phyloP scores from a whole-genome alignment of 2,888 invertebrate genomes.

The Automeris io region DNA sequence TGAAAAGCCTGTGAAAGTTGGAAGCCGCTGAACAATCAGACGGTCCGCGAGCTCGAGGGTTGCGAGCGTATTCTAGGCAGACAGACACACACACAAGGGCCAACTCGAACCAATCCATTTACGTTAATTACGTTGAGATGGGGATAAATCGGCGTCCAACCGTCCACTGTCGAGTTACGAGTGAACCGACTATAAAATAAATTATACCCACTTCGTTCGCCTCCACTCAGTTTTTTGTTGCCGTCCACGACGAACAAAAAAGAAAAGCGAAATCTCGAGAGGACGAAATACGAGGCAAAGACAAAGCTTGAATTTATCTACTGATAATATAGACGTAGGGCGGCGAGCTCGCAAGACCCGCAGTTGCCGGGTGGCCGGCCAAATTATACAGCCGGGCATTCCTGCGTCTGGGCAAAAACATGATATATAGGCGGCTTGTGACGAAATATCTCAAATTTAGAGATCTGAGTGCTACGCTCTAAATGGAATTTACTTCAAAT shows the following conservation, averaged over 20 bases:
- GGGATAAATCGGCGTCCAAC: constrained; percentile 75
- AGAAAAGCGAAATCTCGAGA: constrained; percentile 71
- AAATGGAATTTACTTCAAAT: constrained; percentile 61
- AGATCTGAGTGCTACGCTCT: constrained; percentile 64
- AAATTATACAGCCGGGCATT: constrained; percentile 73
- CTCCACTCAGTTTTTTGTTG: constrained; percentile 75
- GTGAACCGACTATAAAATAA: constrained; percentile 76
- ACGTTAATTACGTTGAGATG: constrained; percentile 74
- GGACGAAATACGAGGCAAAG: constrained; percentile 77
- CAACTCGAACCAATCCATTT: constrained; percentile 72
- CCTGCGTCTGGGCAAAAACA: constrained; percentile 68
- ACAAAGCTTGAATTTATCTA: constrained; percentile 77
- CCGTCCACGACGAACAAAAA: constrained; percentile 54
- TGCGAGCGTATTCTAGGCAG: constrained; percentile 30
- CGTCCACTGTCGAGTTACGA: constrained; percentile 76
- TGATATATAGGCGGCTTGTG: constrained; percentile 72
- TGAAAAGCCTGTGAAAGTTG: constrained; percentile 8
- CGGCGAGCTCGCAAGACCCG: constrained; percentile 63
- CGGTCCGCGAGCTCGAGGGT: constrained; percentile 30
- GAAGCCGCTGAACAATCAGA: constrained; percentile 31
- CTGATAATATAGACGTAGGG: constrained; percentile 77
- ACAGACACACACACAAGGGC: constrained; percentile 49
- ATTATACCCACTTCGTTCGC: constrained; percentile 77
- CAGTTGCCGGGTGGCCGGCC: constrained; percentile 67
- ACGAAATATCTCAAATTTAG: constrained; percentile 71